Percentiles rank a stretch among this genome's conserved stretches.
phyloP scores from a whole-genome alignment of 2,113 vertebrate genomes.

The Peucedramus taeniatus region DNA sequence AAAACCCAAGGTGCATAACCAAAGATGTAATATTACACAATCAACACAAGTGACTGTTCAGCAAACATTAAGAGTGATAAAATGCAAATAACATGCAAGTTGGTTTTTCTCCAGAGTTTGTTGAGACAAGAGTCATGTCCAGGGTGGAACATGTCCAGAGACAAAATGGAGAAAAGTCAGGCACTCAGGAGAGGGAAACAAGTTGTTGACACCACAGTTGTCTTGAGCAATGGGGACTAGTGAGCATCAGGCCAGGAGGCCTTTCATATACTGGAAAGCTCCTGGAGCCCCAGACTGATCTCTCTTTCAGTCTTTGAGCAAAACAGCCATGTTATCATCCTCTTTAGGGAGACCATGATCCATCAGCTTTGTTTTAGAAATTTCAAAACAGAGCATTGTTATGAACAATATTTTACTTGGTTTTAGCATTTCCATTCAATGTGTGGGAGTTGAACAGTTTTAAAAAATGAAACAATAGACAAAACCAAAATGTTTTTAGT shows the following conservation, averaged over 20 bases:
- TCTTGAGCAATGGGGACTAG: neutral
- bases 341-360: neutral
- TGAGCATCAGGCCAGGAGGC: neutral
- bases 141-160: neutral
- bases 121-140: neutral
- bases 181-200: neutral
- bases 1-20: neutral
- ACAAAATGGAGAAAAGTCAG: neutral
- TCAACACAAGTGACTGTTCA: neutral
- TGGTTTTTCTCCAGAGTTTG: neutral
- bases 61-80: neutral
- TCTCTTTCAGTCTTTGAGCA: neutral
- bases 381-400: neutral
- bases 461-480: neutral
- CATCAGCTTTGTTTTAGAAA: neutral
- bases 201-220: neutral
- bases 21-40: neutral
- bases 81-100: neutral
- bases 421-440: neutral
- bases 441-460: neutral
- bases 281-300: neutral
- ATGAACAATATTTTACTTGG: neutral
- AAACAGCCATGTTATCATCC: neutral
- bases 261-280: neutral
- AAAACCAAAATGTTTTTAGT: neutral